These are phyloP conservation scores for Genyomyrus donnyi DNA, from an alignment of 2,113 vertebrate genomes.

Conservation along the genomic window DNA sequence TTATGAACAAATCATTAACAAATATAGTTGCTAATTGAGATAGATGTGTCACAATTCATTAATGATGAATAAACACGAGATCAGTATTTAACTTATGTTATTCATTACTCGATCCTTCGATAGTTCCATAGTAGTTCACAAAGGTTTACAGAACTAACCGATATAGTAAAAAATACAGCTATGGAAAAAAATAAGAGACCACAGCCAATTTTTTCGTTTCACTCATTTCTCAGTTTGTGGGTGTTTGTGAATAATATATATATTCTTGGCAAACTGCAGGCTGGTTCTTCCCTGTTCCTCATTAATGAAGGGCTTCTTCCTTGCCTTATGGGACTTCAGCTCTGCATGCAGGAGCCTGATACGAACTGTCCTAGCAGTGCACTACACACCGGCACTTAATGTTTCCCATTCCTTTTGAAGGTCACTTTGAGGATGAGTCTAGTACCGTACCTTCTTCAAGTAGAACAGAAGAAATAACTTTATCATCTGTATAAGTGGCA, in stretches of 20 bases:
- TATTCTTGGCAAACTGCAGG: no score
- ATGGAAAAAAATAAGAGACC: no score
- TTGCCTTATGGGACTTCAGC: no score
- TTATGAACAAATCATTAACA: background rate
- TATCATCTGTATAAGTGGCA: constrained; percentile 82
- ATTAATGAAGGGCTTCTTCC: no score
- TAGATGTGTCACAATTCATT: background rate
- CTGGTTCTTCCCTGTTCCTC: no score
- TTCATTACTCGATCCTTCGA: background rate
- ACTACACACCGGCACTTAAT: no score
- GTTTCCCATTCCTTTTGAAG: no score
- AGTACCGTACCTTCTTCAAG: constrained; percentile 76
- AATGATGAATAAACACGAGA: background rate
- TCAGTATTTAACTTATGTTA: background rate
- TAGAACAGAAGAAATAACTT: constrained; percentile 80
- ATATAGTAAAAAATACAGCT: background rate
- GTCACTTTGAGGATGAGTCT: constrained; percentile 1
- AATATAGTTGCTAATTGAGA: background rate
- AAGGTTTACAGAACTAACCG: background rate
- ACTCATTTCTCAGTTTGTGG: no score
- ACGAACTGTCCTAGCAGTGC: no score
- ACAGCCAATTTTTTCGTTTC: no score
- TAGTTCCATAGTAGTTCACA: background rate
- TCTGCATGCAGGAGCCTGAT: no score
- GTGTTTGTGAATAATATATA: no score